Evolutionary conservation across 1,140 invertebrate genomes (phyloP), one percentile per base, ranked within the genome.

Genomic region (Papilio machaon): DNA sequence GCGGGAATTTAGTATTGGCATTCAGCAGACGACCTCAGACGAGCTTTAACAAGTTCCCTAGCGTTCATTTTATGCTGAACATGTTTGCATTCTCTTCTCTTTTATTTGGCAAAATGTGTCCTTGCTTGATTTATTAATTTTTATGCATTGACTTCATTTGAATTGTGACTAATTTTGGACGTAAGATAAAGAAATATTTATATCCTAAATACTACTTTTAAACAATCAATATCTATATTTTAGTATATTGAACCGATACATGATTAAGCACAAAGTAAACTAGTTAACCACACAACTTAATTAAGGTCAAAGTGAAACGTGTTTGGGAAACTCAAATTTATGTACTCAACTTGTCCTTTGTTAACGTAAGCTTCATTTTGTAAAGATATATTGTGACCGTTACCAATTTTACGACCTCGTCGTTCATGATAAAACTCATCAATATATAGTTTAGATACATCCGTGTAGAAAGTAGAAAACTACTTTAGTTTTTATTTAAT

Each of bases 301-400:
- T 70, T 70, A 70, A 70, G 64, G 64, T 70, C 64, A 70, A 35
- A 35, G 30, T 70, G 11, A 35, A 70, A 38, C 64, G 64, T 70
- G 64, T 70, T 35, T 54, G 5, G 60, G 64, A 17, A 70, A 19
- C n/a, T 19, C 58, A 60, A 70, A 70, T 70, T 70, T 70, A 70
- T 70, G 64, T 70, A 70, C 64, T 70, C 30, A 70, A 70, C 64
- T 70, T 70, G 64, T 35, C 64, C 30, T 30, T 35, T 70, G 64
- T 35, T 15, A 15, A 70, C 64, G 30, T 35, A 70, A 38, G 30
- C 64, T 70, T 70, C 30, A 70, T 70, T 70, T 70, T 70, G 64
- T 64, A 70, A 70, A 70, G 10, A 70, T 70, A 70, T 70, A 70
- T 64, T 13, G 19, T 30, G 23, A 30, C 13, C 7, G 30, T 70